Evolutionary conservation across 2,113 vertebrate species (phyloP).

Genomic region (Himantopus leucocephalus): DNA sequence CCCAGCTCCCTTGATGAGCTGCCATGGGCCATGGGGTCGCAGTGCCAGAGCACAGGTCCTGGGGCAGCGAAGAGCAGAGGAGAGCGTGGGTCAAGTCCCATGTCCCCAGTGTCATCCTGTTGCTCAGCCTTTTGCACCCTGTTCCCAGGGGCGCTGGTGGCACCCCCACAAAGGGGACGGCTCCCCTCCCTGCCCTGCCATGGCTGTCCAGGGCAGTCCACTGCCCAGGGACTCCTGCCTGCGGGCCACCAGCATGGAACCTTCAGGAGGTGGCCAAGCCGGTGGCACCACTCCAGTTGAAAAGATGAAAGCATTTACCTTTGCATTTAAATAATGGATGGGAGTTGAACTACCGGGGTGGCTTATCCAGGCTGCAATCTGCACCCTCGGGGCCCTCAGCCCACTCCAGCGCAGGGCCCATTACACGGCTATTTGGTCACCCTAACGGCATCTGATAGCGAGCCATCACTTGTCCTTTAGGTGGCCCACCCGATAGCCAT

Average conservation of each 20-base stretch:
- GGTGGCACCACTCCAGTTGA: neutral
- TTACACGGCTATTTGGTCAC: conserved; percentile 65
- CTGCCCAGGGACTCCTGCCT: neutral
- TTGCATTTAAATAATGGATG: conserved; percentile 57
- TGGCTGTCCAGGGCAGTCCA: neutral
- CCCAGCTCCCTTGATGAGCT: neutral
- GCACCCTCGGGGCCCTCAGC: conserved; percentile 12
- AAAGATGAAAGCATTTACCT: conserved; percentile 55
- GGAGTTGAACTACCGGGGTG: neutral
- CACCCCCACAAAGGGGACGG: neutral
- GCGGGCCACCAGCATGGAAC: neutral
- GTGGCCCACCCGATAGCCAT: conserved; percentile 32
- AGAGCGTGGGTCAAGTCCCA: fast-evolving
- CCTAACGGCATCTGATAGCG: conserved; percentile 40
- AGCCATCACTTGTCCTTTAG: neutral
- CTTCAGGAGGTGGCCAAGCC: neutral
- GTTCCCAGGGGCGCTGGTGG: neutral
- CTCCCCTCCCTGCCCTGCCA: neutral
- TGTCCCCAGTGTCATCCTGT: neutral
- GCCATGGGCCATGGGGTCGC: neutral
- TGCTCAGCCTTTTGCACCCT: neutral
- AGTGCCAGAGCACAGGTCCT: neutral
- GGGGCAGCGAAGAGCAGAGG: neutral
- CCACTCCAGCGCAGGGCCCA: conserved; percentile 13
- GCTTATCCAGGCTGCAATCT: conserved; percentile 61